These are phyloP conservation scores for Rhaphigaster nebulosa DNA, from an alignment of 2,888 invertebrate species.

Conservation along the genomic window DNA sequence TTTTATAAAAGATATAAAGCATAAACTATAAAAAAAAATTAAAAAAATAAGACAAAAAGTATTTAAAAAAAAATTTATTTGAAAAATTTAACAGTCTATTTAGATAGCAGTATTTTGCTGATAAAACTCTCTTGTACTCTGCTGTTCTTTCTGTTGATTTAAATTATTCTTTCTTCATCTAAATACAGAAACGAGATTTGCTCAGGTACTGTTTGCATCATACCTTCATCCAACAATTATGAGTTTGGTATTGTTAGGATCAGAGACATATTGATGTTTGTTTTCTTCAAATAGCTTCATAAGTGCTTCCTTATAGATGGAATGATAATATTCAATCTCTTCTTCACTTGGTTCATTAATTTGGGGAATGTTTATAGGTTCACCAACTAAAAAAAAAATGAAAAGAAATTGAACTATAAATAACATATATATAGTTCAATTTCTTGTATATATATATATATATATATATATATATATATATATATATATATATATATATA, in stretches of 20 bases:
- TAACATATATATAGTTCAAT: not conserved
- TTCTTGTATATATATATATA: no score
- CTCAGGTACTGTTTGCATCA: not conserved
- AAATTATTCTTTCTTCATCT: not conserved
- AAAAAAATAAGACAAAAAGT: not conserved
- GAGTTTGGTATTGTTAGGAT: constrained; percentile 72
- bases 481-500: no score
- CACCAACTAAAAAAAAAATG: constrained; percentile 79
- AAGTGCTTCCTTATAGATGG: constrained; percentile 79
- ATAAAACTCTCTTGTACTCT: not conserved
- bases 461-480: no score
- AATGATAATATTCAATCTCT: constrained; percentile 84
- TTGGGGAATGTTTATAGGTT: constrained; percentile 82
- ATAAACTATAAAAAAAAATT: not conserved
- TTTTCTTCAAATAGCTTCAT: constrained; percentile 84
- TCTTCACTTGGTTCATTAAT: constrained; percentile 80
- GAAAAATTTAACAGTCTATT: not conserved
- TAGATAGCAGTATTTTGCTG: not conserved
- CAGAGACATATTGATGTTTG: constrained; percentile 78
- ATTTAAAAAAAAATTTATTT: not conserved
- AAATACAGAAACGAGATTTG: not conserved
- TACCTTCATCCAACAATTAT: constrained; percentile 67
- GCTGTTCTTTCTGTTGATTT: not conserved
- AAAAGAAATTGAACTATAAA: constrained; percentile 21
- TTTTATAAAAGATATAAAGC: no score